phyloP scores from a whole-genome alignment of 1,140 invertebrate species.

The Drosophila jambulina region DNA sequence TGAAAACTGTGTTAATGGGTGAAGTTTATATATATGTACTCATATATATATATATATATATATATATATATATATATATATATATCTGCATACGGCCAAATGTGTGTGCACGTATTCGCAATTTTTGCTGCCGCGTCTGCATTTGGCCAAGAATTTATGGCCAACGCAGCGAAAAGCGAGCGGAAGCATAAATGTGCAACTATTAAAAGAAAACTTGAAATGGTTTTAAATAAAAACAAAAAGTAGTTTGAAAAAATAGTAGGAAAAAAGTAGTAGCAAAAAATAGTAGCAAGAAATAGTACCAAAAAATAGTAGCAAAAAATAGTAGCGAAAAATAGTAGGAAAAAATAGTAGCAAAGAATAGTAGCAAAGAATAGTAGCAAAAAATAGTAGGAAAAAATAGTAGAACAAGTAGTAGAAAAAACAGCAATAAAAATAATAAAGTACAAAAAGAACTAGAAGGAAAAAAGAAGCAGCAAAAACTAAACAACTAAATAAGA shows the following conservation, averaged over 20 bases:
- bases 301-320: neutral
- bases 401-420: neutral
- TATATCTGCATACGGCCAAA: constrained; percentile 12
- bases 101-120: constrained; percentile 15
- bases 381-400: neutral
- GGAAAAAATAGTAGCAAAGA: neutral
- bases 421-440: neutral
- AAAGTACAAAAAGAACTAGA: neutral
- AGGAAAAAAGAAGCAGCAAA: neutral
- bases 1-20: constrained; percentile 77
- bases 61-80: neutral
- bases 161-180: constrained; percentile 17
- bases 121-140: constrained; percentile 42
- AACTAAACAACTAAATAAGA: neutral
- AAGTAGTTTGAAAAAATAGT: neutral
- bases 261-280: neutral
- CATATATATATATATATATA: neutral
- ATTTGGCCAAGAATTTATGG: constrained; percentile 14
- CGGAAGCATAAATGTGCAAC: constrained; percentile 1
- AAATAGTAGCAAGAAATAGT: neutral
- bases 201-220: neutral
- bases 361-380: too few species aligned
- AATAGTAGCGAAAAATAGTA: neutral
- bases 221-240: neutral
- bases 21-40: constrained; percentile 61